Percentiles rank a stretch among this genome's conserved stretches.
phyloP scores from a whole-genome alignment of 2,113 vertebrate genomes.

The Colaptes auratus region DNA sequence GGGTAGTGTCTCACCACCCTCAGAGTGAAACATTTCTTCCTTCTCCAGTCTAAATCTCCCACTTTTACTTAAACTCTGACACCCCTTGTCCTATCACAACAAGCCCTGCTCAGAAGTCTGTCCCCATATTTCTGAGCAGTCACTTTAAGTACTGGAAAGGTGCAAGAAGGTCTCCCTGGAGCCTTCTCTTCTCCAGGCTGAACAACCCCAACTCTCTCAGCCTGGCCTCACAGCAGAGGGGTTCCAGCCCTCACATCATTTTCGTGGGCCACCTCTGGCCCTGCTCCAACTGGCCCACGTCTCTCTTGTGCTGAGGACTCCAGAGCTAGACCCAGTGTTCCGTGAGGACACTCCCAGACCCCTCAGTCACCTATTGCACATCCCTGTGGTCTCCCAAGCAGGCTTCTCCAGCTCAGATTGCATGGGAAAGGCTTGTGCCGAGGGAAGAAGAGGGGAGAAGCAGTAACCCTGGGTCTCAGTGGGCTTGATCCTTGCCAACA shows the following conservation, averaged over 20 bases:
- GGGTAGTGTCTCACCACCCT: not conserved
- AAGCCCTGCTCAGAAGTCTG: not conserved
- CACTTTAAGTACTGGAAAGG: not conserved
- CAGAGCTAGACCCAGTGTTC: not conserved
- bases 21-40: not conserved
- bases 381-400: fast-evolving
- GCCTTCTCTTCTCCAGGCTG: not conserved
- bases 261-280: not conserved
- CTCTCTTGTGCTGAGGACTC: not conserved
- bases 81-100: not conserved
- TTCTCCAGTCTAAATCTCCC: not conserved
- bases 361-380: not conserved
- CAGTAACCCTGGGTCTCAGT: not conserved
- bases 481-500: not conserved
- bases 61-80: not conserved
- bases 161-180: not conserved
- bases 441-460: not conserved
- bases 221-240: not conserved
- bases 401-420: not conserved
- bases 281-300: not conserved
- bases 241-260: not conserved
- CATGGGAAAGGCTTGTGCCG: not conserved
- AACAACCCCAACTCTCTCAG: not conserved
- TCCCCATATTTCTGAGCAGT: not conserved
- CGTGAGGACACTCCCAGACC: not conserved